Conservation (phyloP, 2,797 vertebrate genomes). For the Poeciliopsis paucimaculata region DNA sequence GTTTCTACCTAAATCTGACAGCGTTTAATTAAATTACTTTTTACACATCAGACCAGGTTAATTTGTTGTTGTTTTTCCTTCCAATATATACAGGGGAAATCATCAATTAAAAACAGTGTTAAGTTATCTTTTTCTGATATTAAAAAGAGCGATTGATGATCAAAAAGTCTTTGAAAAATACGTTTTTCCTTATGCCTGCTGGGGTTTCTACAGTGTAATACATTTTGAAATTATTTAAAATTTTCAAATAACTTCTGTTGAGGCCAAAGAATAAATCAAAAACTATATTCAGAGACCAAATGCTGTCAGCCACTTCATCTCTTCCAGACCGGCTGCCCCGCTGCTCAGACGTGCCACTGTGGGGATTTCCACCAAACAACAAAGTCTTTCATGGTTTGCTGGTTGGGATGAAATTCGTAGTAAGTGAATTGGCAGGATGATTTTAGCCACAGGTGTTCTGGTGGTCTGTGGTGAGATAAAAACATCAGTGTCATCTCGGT, state of each 20-base stretch:
- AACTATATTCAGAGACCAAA: not conserved
- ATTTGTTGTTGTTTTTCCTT: not conserved
- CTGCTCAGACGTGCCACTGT: slow-evolving; percentile 5
- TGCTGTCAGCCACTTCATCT: not conserved
- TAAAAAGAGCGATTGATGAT: not conserved
- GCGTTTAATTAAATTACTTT: not conserved
- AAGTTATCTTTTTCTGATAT: not conserved
- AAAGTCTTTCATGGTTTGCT: slow-evolving; percentile 30
- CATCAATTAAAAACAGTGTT: not conserved
- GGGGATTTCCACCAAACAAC: slow-evolving; percentile 15
- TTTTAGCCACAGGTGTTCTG: slow-evolving; percentile 28
- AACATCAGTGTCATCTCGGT: not conserved
- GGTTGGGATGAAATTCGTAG: slow-evolving; percentile 31
- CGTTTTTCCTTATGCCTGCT: not conserved
- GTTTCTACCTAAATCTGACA: no score
- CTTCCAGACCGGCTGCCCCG: not conserved
- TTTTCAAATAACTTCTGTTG: not conserved
- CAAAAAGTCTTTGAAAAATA: not conserved
- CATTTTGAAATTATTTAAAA: not conserved
- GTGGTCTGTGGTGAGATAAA: slow-evolving; percentile 32
- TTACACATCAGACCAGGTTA: not conserved
- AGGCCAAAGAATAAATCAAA: not conserved
- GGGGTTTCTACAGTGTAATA: not conserved
- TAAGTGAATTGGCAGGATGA: slow-evolving; percentile 34
- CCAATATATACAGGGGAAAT: not conserved